phyloP scores from a whole-genome alignment of 2,113 vertebrate species.

The Epinephelus lanceolatus region DNA sequence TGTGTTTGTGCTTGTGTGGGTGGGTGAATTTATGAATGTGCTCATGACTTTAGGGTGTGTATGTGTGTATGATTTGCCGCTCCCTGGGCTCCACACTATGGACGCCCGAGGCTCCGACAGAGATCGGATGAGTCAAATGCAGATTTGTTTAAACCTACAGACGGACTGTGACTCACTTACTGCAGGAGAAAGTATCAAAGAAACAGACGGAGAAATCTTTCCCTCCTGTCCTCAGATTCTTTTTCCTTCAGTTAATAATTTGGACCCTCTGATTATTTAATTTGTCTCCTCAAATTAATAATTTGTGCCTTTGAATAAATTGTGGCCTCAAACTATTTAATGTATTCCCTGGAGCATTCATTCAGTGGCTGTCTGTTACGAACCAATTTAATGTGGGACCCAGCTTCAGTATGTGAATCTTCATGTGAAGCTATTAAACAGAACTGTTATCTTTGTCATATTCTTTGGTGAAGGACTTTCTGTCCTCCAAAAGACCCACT shows the following conservation, averaged over 20 bases:
- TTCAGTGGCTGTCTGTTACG: background rate
- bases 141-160: too few relatives aligned
- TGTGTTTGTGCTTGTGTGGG: too few relatives aligned
- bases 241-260: background rate
- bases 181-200: too few relatives aligned
- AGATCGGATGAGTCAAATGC: too few relatives aligned
- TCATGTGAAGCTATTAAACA: background rate
- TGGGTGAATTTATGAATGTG: too few relatives aligned
- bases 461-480: background rate
- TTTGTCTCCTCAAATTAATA: constrained; percentile 5
- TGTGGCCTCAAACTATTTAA: background rate
- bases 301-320: background rate
- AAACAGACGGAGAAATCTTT: too few relatives aligned
- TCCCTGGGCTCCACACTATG: too few relatives aligned
- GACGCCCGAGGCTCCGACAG: too few relatives aligned
- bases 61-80: too few relatives aligned
- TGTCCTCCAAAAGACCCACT: background rate
- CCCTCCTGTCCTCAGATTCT: background rate
- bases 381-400: background rate
- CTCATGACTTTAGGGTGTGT: too few relatives aligned
- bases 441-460: background rate
- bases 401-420: background rate
- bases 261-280: background rate
- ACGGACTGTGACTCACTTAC: too few relatives aligned
- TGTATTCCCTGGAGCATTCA: background rate